Conservation (phyloP, 2,888 invertebrate species). For the Loripinus fragilis region DNA sequence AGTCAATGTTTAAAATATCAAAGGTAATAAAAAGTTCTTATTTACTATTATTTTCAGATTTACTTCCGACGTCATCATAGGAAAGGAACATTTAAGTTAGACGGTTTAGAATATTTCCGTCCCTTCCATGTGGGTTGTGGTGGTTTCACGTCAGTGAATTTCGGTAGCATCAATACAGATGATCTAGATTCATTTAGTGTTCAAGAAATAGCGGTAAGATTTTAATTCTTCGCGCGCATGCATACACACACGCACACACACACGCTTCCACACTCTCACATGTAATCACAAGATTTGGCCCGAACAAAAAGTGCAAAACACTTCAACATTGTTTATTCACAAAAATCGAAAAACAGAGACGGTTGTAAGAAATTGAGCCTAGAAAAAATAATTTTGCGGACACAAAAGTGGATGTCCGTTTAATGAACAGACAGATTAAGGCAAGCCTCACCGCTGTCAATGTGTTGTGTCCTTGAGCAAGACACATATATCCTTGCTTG, state of each 20-base stretch:
- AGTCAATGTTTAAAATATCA: too few relatives aligned
- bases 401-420: too few relatives aligned
- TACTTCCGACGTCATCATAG: slow-evolving; percentile 53
- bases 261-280: not conserved
- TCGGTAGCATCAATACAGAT: slow-evolving; percentile 57
- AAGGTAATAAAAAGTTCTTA: too few relatives aligned
- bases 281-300: not conserved
- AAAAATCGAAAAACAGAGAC: too few relatives aligned
- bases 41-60: slow-evolving; percentile 63
- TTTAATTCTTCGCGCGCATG: not conserved
- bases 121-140: slow-evolving; percentile 62
- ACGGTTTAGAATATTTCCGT: slow-evolving; percentile 60
- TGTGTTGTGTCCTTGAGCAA: too few relatives aligned
- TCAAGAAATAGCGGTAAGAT: slow-evolving; percentile 47
- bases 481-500: too few relatives aligned
- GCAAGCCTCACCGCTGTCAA: too few relatives aligned
- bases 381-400: too few relatives aligned
- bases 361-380: too few relatives aligned
- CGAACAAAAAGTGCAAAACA: too few relatives aligned
- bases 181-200: slow-evolving; percentile 45
- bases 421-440: too few relatives aligned
- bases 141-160: slow-evolving; percentile 61
- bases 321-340: too few relatives aligned
- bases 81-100: slow-evolving; percentile 58
- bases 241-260: not conserved